Evolutionary conservation across 2,113 vertebrate genomes (phyloP), one percentile per base, ranked within the genome.

Genomic region (Scartelaos histophorus): DNA sequence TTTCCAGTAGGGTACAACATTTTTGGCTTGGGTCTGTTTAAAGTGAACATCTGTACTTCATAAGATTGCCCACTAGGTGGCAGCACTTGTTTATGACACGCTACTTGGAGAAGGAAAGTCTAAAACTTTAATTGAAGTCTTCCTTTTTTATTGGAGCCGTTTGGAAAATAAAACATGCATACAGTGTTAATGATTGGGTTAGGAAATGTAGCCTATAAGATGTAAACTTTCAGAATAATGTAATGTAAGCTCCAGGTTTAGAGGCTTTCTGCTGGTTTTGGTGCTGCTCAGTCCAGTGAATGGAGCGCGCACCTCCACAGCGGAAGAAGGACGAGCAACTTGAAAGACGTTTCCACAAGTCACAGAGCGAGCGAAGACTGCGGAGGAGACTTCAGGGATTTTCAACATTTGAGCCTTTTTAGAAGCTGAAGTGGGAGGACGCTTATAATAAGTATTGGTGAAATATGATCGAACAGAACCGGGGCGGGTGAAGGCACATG

Each of bases 381-480:
- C 57, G 16, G 46, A 62, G 73, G 46, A 62, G 73, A 60, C 43
- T 76, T 72, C 67, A 74, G 82, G 83, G 75, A 69, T 49, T 60
- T 73, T 69, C 24, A 25, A 13, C 22, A 15, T 58, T 76, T 78
- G 61, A 83, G 81, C 78, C 60, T 81, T 72, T 87, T 19, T 76
- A 71, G 77, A 56, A 78, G 82, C 71, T 73, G 72, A 71, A 87
- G 92, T 91, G 88, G 92, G 90, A 87, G 91, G 90, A 90, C 85
- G 86, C 91, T 80, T 66, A 60, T 79, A 70, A 84, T 82, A 80
- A 88, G 89, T 87, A 87, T 93, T 91, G 89, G 73, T 92, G 93
- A 93, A 93, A 92, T 91, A 88, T 91, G 92, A 92, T 91, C 89
- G 85, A 91, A 86, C 76, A 74, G 83, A 88, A 85, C 88, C 85